Percentiles rank a stretch among this genome's conserved stretches.
These are phyloP conservation scores for Rhagologus leucostigma DNA, from an alignment of 2,113 vertebrate species.

Conservation along the genomic window DNA sequence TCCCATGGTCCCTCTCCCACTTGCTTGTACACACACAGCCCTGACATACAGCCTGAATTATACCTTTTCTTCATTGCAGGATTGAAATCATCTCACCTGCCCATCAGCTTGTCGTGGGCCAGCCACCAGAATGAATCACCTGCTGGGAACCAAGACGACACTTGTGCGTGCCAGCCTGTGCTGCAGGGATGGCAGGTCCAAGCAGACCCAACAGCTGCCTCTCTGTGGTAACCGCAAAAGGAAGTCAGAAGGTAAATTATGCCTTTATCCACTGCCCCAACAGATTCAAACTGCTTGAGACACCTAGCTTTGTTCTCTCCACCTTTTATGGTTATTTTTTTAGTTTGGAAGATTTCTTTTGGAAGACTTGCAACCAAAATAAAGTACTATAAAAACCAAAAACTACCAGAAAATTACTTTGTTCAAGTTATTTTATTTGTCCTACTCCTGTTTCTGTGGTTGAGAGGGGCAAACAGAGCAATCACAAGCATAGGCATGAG, in stretches of 20 bases:
- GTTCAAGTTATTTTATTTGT: background rate
- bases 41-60: conserved; percentile 30
- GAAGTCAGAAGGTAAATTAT: background rate
- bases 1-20: background rate
- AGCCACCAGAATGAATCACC: background rate
- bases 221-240: background rate
- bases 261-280: background rate
- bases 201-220: background rate
- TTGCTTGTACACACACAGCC: background rate
- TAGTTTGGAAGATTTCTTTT: background rate
- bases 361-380: background rate
- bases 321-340: background rate
- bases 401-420: background rate
- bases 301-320: background rate
- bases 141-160: background rate
- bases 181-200: background rate
- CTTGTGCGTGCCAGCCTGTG: background rate
- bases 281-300: background rate
- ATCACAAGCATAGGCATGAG: background rate
- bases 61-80: background rate
- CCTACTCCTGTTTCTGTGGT: background rate
- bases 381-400: background rate
- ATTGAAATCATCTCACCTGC: conserved; percentile 33
- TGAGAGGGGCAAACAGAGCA: background rate
- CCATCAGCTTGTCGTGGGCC: background rate